Evolutionary conservation across 2,888 invertebrate species (phyloP).

Genomic region (Platycnemis pennipes): DNA sequence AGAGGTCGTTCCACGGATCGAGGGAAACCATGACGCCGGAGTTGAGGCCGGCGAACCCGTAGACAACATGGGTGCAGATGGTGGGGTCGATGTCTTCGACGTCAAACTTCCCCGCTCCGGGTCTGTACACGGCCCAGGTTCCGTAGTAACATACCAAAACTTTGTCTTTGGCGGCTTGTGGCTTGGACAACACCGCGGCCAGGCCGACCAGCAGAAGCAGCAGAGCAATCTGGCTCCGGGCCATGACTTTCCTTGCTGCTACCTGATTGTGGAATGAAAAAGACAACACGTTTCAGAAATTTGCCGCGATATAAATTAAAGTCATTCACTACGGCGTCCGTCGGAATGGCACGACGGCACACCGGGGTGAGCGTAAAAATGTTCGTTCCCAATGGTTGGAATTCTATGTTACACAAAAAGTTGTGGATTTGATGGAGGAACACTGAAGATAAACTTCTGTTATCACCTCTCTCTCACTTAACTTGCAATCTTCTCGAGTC

Average conservation of each 20-base stretch:
- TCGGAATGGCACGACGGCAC: not conserved
- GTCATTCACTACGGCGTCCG: not conserved
- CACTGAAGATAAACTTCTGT: too few relatives aligned
- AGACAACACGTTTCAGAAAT: too few relatives aligned
- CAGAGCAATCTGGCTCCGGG: constrained; percentile 19
- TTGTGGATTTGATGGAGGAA: too few relatives aligned
- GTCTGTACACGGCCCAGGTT: constrained; percentile 88
- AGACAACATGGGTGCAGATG: constrained; percentile 88
- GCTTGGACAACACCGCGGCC: not conserved
- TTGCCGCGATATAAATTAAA: not conserved
- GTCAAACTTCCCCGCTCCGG: constrained; percentile 84
- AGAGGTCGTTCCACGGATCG: constrained; percentile 84
- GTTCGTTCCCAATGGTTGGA: too few relatives aligned
- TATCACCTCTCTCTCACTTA: too few relatives aligned
- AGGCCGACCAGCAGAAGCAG: constrained; percentile 26
- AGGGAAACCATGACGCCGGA: constrained; percentile 79
- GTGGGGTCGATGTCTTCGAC: constrained; percentile 84
- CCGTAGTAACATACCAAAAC: constrained; percentile 87
- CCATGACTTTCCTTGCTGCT: constrained; percentile 55
- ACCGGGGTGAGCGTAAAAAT: too few relatives aligned
- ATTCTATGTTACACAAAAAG: too few relatives aligned
- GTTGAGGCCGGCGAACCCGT: constrained; percentile 86
- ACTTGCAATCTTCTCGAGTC: too few relatives aligned
- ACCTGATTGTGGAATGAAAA: not conserved
- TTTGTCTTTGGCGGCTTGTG: constrained; percentile 13